Evolutionary conservation across 1,140 invertebrate genomes (phyloP), one percentile per base, ranked within the genome.

Genomic region (Harpegnathos saltator): DNA sequence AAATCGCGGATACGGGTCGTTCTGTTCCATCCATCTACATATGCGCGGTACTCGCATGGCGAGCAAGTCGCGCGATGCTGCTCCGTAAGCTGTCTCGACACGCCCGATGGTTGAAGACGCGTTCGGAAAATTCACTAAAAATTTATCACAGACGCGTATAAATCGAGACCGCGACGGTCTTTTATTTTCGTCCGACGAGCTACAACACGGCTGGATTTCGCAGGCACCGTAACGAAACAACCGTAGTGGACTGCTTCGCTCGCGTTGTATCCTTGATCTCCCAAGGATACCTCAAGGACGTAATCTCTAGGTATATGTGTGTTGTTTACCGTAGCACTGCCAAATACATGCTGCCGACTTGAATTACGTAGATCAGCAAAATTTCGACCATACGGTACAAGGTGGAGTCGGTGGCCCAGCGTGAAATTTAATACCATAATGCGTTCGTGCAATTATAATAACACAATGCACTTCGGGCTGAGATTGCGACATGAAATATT

Each of bases 241-340:
- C n/a, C n/a, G n/a, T n/a, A n/a, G n/a, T n/a, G n/a, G n/a, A n/a
- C n/a, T n/a, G n/a, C n/a, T n/a, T 52, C 14, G 7, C 29, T 33
- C 22, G 17, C 11, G n/a, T 44, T n/a, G n/a, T 44, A 14, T 63
- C 38, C 26, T 75, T 75, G 24, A 75, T 50, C 14, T 65, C 65
- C 50, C 26, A 68, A 44, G 38, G 65, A 66, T n/a, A 12, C 5
- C 0, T 38, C 5, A 1, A 52, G 61, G 29, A 22, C 7, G 29
- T n/a, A 38, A 68, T 52, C 17, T 72, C n/a, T 29, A 26, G 59
- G 9, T 44, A 15, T 65, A 15, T 50, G n/a, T 29, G 63, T 29
- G 63, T 58, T 78, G 63, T 78, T 78, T 59, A 59, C 66, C 48
- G 22, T n/a, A 29, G 1, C 3, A 3, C 14, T 80, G 75, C 75